Evolutionary conservation across 2,797 vertebrate species (phyloP), one percentile per base, ranked within the genome.

Genomic region (Pseudomugil gertrudae): DNA sequence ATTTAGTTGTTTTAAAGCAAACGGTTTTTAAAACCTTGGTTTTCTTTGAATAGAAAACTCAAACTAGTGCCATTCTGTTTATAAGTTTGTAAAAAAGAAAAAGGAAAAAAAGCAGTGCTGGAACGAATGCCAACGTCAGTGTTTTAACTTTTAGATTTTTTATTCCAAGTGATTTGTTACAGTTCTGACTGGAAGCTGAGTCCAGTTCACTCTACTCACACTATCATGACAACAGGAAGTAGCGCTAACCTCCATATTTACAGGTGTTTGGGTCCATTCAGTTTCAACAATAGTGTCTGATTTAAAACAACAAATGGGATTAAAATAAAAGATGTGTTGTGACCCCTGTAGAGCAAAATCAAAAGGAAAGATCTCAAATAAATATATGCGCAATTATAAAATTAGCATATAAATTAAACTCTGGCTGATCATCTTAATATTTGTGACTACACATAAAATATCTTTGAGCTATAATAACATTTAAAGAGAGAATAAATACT

Each of bases 31-130:
- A 82, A 84, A 55, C 66, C 62, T 30, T 13, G 26, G 11, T 27
- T 71, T 62, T 64, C 59, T 74, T 74, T 77, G 72, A 82, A 77
- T 69, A 80, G 26, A 57, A 52, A 27, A 61, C 27, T 73, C 36
- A 61, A 47, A 70, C 71, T 60, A 63, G 85, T 89, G 87, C 88
- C 89, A 90, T 87, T 83, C 45, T 83, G 79, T 88, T 88, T 69
- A n/a, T 64, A 63, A 19, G 10, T 43, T 74, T 74, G 51, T 76
- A 80, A 43, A 54, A 62, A 23, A 53, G 45, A 56, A 33, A n/a
- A 76, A 57, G 19, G 45, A 56, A 38, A 29, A 76, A 43, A 43
- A 60, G 19, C 57, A 36, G 58, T 32, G 59, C 72, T 80, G 78
- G 83, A 72, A 50, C 27, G 11, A 72, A 24, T 59, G 76, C 71